A percentile compares a stretch with the other conserved stretches of the same genome.
These are phyloP conservation scores for Helogale parvula DNA, from an alignment of 2,113 vertebrate genomes.

Conservation along the genomic window DNA sequence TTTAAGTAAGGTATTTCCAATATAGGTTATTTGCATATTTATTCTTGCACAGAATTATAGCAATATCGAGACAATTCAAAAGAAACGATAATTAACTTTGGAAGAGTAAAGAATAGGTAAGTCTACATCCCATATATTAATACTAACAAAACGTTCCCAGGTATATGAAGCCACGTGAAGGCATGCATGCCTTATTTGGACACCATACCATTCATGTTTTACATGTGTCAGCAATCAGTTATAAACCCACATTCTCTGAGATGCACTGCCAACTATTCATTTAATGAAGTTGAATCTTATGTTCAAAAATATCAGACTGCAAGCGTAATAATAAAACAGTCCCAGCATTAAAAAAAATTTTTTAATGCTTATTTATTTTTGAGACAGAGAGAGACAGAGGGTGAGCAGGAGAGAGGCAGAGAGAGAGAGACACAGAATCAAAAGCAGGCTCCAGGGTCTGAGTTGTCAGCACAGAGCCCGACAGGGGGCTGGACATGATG, in stretches of 20 bases:
- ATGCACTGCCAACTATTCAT: background rate
- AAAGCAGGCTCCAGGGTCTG: too few species aligned
- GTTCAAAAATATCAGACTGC: background rate
- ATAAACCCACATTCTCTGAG: background rate
- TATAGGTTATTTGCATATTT: background rate
- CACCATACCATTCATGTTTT: background rate
- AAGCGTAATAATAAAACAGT: background rate
- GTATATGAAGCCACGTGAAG: background rate
- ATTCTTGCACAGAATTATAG: constrained; percentile 21
- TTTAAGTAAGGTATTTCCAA: constrained; percentile 16
- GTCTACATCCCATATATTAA: background rate
- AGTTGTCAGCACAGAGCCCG: too few species aligned
- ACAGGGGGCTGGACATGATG: accelerated
- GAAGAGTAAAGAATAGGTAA: constrained; percentile 25
- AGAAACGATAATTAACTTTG: background rate
- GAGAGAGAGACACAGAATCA: too few species aligned
- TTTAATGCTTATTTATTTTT: too few species aligned
- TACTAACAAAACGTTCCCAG: background rate
- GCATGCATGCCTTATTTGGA: background rate
- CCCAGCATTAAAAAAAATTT: too few species aligned
- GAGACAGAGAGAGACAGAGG: too few species aligned
- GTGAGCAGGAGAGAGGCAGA: too few species aligned
- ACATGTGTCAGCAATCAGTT: background rate
- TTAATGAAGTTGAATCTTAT: background rate
- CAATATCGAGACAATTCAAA: constrained; percentile 17